phyloP scores from a whole-genome alignment of 2,888 invertebrate species.

The Strigamia maritima region DNA sequence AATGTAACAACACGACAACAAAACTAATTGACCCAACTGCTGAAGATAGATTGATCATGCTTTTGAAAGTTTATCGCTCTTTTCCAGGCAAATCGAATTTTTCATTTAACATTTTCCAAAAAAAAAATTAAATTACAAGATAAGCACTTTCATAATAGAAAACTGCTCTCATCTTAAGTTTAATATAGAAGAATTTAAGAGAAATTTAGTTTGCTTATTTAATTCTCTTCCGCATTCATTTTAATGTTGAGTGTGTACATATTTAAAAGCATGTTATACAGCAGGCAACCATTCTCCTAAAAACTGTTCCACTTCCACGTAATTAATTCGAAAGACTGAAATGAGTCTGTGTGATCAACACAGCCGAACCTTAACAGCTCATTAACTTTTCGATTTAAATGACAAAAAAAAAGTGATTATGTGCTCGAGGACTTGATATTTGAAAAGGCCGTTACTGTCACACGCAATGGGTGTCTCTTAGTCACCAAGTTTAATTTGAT shows the following conservation, averaged over 20 bases:
- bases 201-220: neutral
- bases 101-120: too few relatives aligned
- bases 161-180: too few relatives aligned
- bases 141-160: too few relatives aligned
- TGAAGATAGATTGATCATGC: too few relatives aligned
- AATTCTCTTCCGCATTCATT: neutral
- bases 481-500: constrained; percentile 24
- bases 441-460: constrained; percentile 16
- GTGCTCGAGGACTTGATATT: constrained; percentile 20
- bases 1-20: too few relatives aligned
- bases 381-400: constrained; percentile 28
- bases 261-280: neutral
- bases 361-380: constrained; percentile 23
- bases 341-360: constrained; percentile 20
- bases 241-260: neutral
- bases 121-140: too few relatives aligned
- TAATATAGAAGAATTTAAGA: neutral
- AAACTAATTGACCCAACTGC: too few relatives aligned
- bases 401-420: constrained; percentile 10
- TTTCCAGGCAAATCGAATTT: too few relatives aligned
- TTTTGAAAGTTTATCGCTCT: too few relatives aligned
- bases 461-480: constrained; percentile 19
- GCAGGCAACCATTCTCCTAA: neutral
- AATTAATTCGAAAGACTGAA: constrained; percentile 19
- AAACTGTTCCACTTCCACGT: neutral